A percentile compares a stretch with the other conserved stretches of the same genome.
Conservation (phyloP, 92 coral and sea anemone genomes). For the Zoanthus gigantus region DNA sequence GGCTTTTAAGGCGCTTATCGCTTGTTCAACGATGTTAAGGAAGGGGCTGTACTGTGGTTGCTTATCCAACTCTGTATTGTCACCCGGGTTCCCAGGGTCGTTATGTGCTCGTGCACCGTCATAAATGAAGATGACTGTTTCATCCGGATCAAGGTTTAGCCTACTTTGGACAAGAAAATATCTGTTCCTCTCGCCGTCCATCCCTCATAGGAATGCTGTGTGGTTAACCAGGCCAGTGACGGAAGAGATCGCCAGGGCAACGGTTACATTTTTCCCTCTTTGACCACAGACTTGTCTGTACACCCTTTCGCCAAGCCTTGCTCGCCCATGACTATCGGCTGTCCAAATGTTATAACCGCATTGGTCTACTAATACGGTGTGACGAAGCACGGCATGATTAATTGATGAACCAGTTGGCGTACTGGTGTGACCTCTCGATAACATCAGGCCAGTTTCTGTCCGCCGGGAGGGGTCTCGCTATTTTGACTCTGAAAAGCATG, state of each 20-base stretch:
- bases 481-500: constrained; percentile 55
- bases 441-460: constrained; percentile 60
- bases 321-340: too few species aligned
- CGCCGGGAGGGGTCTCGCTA: constrained; percentile 43
- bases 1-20: too few species aligned
- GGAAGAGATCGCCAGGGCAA: too few species aligned
- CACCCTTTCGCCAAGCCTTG: too few species aligned
- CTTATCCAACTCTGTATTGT: too few species aligned
- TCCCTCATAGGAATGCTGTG: constrained; percentile 28
- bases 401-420: constrained; percentile 34
- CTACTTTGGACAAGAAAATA: constrained; percentile 25
- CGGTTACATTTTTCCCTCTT: too few species aligned
- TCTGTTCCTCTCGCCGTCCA: constrained; percentile 21
- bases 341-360: too few species aligned
- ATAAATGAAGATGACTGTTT: constrained; percentile 26
- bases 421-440: constrained; percentile 30
- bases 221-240: constrained; percentile 26
- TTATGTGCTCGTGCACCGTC: constrained; percentile 26
- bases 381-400: too few species aligned
- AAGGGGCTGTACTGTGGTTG: constrained; percentile 50
- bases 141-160: constrained; percentile 27
- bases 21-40: too few species aligned
- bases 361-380: too few species aligned
- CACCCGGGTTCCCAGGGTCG: too few species aligned
- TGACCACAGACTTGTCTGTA: too few species aligned